Evolutionary conservation across 2,797 vertebrate genomes (phyloP), one percentile per base, ranked within the genome.

Genomic region (Lutjanus campechanus): DNA sequence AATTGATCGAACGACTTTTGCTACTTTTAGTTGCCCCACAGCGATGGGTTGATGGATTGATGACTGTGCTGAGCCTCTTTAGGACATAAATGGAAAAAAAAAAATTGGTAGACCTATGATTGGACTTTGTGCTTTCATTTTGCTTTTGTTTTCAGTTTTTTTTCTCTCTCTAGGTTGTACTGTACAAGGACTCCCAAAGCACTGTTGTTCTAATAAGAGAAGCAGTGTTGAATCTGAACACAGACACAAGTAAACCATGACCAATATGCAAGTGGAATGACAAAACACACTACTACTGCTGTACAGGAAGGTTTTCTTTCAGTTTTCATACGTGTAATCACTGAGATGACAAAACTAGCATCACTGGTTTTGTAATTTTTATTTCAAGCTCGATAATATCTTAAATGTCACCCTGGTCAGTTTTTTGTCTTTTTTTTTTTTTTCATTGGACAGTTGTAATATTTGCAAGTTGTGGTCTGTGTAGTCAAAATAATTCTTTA

Each of bases 391-490:
- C 97, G 95, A 96, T 96, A 93, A 96, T 91, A 94, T 95, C 93
- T 82, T 93, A 89, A 95, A 95, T 96, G 96, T 97, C 96, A 96
- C 89, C 89, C 81, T 92, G 96, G 96, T 96, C 95, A 96, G 94
- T 93, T 86, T 85, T 84, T 80, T 83, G 44, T 46, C 44, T 88
- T 73, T 61, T 56, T 77, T 76, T 61, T 89, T 75, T 94, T 95
- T 94, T 90, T 94, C 96, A 91, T 97, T 97, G 96, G 95, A 98
- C 96, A 96, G 96, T 98, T 98, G 97, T 97, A 97, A 98, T 97
- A 98, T 96, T 97, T 98, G 97, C 97, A 97, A 97, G 96, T 97
- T 98, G 97, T 98, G 97, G 96, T 99, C 96, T 98, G 96, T 99
- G 97, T 98, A 98, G 96, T 98, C 96, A 92, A 96, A 91, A 97